A percentile compares a stretch with the other conserved stretches of the same genome.
These are phyloP conservation scores for Sternotherus odoratus DNA, from an alignment of 2,797 vertebrate genomes.

Conservation along the genomic window DNA sequence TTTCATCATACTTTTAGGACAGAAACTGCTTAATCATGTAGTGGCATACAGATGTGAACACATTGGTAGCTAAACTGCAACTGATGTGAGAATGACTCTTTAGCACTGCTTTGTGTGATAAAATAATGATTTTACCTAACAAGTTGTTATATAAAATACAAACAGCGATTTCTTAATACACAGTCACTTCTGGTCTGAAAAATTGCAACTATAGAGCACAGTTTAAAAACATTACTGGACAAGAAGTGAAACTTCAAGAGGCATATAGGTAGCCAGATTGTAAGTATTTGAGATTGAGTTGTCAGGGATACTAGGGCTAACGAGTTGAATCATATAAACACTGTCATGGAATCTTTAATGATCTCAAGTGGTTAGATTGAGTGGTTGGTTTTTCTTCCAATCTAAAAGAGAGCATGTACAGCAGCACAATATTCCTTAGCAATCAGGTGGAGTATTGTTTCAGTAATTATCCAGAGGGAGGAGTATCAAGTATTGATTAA, in stretches of 20 bases:
- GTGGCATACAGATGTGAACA: neutral
- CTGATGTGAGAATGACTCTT: slow-evolving; percentile 30
- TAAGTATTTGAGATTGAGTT: neutral
- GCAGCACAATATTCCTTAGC: too few species aligned
- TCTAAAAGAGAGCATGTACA: too few species aligned
- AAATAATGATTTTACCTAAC: slow-evolving; percentile 64
- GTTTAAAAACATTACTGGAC: neutral
- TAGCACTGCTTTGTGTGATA: slow-evolving; percentile 26
- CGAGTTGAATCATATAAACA: neutral
- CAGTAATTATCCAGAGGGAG: too few species aligned
- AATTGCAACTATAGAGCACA: rapidly evolving
- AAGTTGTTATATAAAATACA: slow-evolving; percentile 62
- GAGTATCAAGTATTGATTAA: too few species aligned
- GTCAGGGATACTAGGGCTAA: neutral
- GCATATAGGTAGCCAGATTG: neutral
- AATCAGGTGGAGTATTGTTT: too few species aligned
- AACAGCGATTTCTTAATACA: slow-evolving; percentile 50
- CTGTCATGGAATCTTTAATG: neutral
- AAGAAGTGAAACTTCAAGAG: neutral
- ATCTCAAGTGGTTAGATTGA: too few species aligned
- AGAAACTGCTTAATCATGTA: slow-evolving; percentile 50
- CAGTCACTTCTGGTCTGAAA: neutral
- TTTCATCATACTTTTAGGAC: neutral
- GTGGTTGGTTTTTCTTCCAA: too few species aligned
- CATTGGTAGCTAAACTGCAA: slow-evolving; percentile 13